Base-by-base conservation (phyloP, 2,797 vertebrate species). In the Nasua narica region DNA sequence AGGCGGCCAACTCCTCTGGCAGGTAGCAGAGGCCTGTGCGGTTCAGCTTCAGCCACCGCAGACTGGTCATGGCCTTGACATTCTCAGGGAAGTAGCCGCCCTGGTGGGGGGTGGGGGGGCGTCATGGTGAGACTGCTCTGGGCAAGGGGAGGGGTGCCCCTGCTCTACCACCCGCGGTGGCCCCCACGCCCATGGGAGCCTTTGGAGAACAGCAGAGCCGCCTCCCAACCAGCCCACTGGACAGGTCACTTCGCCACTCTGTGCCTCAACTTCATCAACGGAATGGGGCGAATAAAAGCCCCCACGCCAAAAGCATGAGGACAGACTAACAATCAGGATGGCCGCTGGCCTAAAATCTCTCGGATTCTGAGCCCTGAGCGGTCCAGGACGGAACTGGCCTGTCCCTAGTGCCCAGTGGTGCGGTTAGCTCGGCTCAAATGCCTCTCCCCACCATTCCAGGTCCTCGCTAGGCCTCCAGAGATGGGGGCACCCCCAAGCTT, bases 41-140 rank as follows among this genome's bases (percentile, higher is more conserved):
- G 99, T 99, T 99, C 95, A 99, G 99, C 95, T 99, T 99, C 98
- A 99, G 99, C 99, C 99, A 99, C 98, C 99, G 99, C 96, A 99
- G 98, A 94, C 99, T 99, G 97, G 99, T 99, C 99, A 99, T 99
- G 3, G 99, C 99, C 98, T 99, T 99, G 91, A 99, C 99, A 10
- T 99, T 99, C 97, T 99, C 99, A 0, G 99, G 99, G 97, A 99
- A 99, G 98, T 99, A 99, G 5, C 99, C 99, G 0, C 99, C 99
- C 99, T 99, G 97, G 0, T 23, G 27, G 48, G 37, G 43, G 9
- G 25, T 23, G 40, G 43, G 43, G 9, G 7, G 5, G 37, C 1
- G 37, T 50, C 48, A 81, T 2, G 3, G 54, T 69, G 27, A 97
- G 79, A 35, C 43, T 54, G 93, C 43, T 50, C 46, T 79, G 48